phyloP scores from a whole-genome alignment of 2,888 invertebrate genomes.

The Leuctra nigra region DNA sequence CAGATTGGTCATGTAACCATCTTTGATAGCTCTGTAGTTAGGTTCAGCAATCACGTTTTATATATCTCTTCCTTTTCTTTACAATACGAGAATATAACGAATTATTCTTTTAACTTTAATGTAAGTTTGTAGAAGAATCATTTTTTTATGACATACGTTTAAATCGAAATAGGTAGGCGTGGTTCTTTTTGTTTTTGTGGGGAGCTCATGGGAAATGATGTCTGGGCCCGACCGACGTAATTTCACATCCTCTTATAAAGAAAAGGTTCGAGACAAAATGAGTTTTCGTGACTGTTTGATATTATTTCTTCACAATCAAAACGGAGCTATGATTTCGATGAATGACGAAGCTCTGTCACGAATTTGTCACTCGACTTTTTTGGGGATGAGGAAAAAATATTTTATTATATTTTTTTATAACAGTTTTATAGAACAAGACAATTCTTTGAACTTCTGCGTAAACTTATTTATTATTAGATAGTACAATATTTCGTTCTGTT shows the following conservation, averaged over 20 bases:
- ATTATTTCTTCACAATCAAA: background rate
- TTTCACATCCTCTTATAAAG: slow-evolving; percentile 4
- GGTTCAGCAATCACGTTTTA: background rate
- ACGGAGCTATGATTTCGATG: too few relatives aligned
- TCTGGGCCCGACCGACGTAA: too few relatives aligned
- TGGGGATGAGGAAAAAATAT: too few relatives aligned
- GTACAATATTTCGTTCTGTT: too few relatives aligned
- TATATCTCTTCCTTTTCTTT: background rate
- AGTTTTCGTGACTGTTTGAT: slow-evolving; percentile 9
- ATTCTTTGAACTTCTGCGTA: too few relatives aligned
- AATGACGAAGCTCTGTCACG: too few relatives aligned
- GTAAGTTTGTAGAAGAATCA: slow-evolving; percentile 6
- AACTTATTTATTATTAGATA: too few relatives aligned
- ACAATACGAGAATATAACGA: background rate
- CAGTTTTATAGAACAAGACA: too few relatives aligned
- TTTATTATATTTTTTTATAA: too few relatives aligned
- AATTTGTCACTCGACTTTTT: too few relatives aligned
- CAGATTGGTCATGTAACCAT: background rate
- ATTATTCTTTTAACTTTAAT: slow-evolving; percentile 13
- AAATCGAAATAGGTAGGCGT: slow-evolving; percentile 11
- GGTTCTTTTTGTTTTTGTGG: background rate
- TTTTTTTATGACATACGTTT: slow-evolving; percentile 11
- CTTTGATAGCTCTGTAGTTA: background rate
- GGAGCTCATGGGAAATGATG: slow-evolving; percentile 15
- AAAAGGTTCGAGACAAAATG: slow-evolving; percentile 12